Conservation (phyloP, 2,113 vertebrate genomes). For the Kryptolebias marmoratus region DNA sequence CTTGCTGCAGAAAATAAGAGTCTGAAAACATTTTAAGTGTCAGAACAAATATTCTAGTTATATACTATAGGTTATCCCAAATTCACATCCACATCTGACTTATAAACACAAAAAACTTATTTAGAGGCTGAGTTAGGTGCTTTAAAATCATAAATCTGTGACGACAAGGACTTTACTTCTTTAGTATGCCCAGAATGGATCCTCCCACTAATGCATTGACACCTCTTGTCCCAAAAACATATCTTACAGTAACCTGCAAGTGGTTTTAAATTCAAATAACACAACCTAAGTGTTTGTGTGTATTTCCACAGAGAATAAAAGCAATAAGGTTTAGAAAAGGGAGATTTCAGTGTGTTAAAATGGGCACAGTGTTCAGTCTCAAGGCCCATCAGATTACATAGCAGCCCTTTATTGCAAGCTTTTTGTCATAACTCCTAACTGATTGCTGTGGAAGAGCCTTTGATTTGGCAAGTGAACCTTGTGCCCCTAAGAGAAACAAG, state of each 20-base stretch:
- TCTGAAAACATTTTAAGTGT: too few relatives aligned
- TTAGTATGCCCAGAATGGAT: not conserved
- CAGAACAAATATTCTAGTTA: too few relatives aligned
- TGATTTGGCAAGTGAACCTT: conserved; percentile 75
- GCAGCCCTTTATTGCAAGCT: conserved; percentile 57
- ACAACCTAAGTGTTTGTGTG: conserved; percentile 17
- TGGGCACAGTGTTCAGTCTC: conserved; percentile 57
- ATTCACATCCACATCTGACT: too few relatives aligned
- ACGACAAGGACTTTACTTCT: not conserved
- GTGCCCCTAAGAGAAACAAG: conserved; percentile 39
- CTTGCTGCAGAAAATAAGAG: not conserved
- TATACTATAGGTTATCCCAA: too few relatives aligned
- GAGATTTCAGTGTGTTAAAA: conserved; percentile 71
- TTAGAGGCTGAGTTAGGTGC: not conserved
- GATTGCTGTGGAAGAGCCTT: conserved; percentile 76
- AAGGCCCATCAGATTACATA: conserved; percentile 76
- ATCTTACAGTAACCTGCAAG: not conserved
- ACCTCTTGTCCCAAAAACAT: not conserved
- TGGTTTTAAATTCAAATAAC: conserved; percentile 17
- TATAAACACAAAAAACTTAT: too few relatives aligned
- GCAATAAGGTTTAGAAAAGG: conserved; percentile 56
- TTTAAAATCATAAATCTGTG: not conserved
- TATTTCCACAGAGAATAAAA: conserved; percentile 38
- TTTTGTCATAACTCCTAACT: conserved; percentile 76
- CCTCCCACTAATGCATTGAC: not conserved